phyloP scores from a whole-genome alignment of 2,888 invertebrate genomes.

The Drosophila prostipennis region DNA sequence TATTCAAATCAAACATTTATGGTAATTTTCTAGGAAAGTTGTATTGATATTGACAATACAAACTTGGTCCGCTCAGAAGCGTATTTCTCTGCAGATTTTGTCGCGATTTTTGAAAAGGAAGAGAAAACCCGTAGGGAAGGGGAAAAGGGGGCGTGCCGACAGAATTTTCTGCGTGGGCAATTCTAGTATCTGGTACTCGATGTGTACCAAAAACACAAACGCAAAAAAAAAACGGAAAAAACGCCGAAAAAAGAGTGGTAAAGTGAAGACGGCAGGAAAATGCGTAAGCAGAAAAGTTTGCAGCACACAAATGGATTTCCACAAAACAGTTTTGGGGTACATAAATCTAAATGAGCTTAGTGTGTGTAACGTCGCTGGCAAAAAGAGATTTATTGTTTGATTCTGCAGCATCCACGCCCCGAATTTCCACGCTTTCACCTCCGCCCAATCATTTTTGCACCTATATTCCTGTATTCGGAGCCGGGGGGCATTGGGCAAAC shows the following conservation, averaged over 20 bases:
- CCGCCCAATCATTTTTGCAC: slow-evolving; percentile 15
- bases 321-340: slow-evolving; percentile 59
- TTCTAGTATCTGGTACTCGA: neutral
- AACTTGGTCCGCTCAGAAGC: neutral
- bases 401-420: slow-evolving; percentile 51
- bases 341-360: slow-evolving; percentile 79
- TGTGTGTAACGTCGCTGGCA: slow-evolving; percentile 50
- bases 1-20: slow-evolving; percentile 11
- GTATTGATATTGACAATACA: slow-evolving; percentile 8
- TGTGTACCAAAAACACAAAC: neutral
- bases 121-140: no score
- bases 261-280: slow-evolving; percentile 17
- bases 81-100: neutral
- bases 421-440: neutral
- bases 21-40: slow-evolving; percentile 8
- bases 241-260: neutral
- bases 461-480: neutral
- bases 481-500: neutral
- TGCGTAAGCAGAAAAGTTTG: slow-evolving; percentile 55
- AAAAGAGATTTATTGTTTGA: slow-evolving; percentile 74
- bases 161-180: slow-evolving; percentile 1
- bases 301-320: slow-evolving; percentile 64
- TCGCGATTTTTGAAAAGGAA: neutral
- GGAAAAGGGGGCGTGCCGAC: neutral
- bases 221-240: neutral